phyloP scores from a whole-genome alignment of 2,888 invertebrate genomes.

The Coleophora flavipennella region DNA sequence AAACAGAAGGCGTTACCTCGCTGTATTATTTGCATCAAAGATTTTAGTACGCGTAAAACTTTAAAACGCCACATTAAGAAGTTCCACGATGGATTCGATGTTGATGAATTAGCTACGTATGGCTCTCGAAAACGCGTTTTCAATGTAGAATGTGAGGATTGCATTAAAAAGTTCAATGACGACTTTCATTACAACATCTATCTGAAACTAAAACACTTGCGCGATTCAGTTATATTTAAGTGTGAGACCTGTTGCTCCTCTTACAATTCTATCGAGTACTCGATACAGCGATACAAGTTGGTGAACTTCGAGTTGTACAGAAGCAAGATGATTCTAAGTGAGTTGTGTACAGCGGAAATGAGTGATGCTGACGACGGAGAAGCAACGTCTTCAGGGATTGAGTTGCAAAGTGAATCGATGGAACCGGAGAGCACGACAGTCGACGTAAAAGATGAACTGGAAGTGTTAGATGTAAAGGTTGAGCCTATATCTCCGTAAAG shows the following conservation, averaged over 20 bases:
- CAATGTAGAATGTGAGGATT: constrained; percentile 41
- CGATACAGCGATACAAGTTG: constrained; percentile 36
- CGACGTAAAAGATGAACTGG: constrained; percentile 27
- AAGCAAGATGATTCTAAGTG: constrained; percentile 46
- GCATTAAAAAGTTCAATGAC: constrained; percentile 40
- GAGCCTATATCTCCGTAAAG: constrained; percentile 27
- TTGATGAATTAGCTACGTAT: constrained; percentile 40
- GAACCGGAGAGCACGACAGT: constrained; percentile 40
- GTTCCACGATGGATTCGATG: constrained; percentile 46
- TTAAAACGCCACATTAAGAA: constrained; percentile 52
- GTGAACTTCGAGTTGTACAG: constrained; percentile 22
- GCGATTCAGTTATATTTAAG: constrained; percentile 36
- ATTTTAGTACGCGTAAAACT: constrained; percentile 55
- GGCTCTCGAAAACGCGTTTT: constrained; percentile 29
- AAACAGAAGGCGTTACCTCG: constrained; percentile 35
- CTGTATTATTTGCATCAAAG: constrained; percentile 51
- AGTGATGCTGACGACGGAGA: constrained; percentile 48
- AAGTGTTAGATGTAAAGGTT: constrained; percentile 24
- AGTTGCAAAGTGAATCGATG: constrained; percentile 26
- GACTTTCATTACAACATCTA: constrained; percentile 29
- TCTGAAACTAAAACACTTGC: constrained; percentile 30
- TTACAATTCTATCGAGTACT: constrained; percentile 38
- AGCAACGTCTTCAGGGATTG: constrained; percentile 22
- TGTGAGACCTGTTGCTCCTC: constrained; percentile 35
- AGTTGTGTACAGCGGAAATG: constrained; percentile 52